Percentiles rank a stretch among this genome's conserved stretches.
Conservation (phyloP, 2,113 vertebrate genomes). For the Stigmatopora argus region DNA sequence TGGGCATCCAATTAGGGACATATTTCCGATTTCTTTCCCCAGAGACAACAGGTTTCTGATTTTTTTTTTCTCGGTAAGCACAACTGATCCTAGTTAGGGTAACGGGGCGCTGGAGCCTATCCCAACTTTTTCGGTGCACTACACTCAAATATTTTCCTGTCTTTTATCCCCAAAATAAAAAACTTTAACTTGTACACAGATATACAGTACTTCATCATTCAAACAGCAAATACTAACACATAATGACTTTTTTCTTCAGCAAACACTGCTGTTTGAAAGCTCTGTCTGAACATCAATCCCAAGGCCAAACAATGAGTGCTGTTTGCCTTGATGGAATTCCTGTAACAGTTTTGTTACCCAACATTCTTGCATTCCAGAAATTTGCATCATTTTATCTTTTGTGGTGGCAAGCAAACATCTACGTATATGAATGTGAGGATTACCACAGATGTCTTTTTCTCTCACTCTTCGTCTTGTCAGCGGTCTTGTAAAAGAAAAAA, state of each 20-base stretch:
- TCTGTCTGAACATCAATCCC: slow-evolving; percentile 48
- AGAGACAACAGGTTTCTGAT: no score
- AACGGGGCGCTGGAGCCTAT: no score
- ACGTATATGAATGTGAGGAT: slow-evolving; percentile 22
- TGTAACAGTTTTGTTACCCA: slow-evolving; percentile 9
- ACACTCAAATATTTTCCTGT: slow-evolving; percentile 34
- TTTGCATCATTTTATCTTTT: neutral
- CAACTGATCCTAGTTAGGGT: no score
- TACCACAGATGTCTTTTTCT: slow-evolving; percentile 31
- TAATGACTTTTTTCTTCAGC: slow-evolving; percentile 2
- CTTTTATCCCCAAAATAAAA: slow-evolving; percentile 51
- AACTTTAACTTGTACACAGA: slow-evolving; percentile 43
- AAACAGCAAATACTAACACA: slow-evolving; percentile 15
- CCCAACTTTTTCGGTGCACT: no score
- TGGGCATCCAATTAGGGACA: no score
- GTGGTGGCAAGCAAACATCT: slow-evolving; percentile 5
- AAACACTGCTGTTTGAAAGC: slow-evolving; percentile 53
- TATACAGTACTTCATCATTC: slow-evolving; percentile 19
- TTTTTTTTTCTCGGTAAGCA: no score
- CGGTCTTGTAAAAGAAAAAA: slow-evolving; percentile 46
- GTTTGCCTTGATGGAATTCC: slow-evolving; percentile 3
- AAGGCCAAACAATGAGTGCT: slow-evolving; percentile 37
- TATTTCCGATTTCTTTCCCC: no score
- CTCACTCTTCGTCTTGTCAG: slow-evolving; percentile 35
- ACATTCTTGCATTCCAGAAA: slow-evolving; percentile 15